Conservation (phyloP, 2,797 vertebrate species). For the Sorex maritimensis region DNA sequence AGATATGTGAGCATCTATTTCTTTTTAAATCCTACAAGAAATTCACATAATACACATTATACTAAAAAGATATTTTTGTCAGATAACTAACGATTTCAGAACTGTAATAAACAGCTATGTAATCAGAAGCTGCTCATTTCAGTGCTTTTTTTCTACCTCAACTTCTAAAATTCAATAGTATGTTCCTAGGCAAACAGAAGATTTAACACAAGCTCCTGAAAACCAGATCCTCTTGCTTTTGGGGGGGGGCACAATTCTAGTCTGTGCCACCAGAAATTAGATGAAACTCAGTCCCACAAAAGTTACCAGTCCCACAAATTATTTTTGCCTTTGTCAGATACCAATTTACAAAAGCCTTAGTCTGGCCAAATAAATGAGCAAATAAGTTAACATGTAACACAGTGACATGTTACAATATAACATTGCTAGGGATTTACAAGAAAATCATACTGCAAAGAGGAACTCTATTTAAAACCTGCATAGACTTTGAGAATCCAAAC, state of each 20-base stretch:
- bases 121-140: slow-evolving; percentile 12
- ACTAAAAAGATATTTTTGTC: no score
- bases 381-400: slow-evolving; percentile 9
- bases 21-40: slow-evolving; percentile 10
- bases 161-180: neutral
- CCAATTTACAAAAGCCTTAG: neutral
- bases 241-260: neutral
- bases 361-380: neutral
- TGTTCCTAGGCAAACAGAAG: slow-evolving; percentile 25
- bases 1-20: neutral
- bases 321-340: neutral
- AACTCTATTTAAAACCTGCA: neutral
- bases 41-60: no score
- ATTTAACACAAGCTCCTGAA: neutral
- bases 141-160: slow-evolving; percentile 12
- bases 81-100: neutral
- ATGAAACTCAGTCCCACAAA: neutral
- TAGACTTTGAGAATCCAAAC: no score
- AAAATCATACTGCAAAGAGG: slow-evolving; percentile 10
- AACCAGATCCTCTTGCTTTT: neutral
- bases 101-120: neutral
- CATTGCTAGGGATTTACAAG: slow-evolving; percentile 21
- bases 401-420: slow-evolving; percentile 49
- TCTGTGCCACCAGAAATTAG: slow-evolving; percentile 1
- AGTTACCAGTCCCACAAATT: neutral